Conservation (phyloP, 2,888 invertebrate genomes). For the Cepaea hortensis region DNA sequence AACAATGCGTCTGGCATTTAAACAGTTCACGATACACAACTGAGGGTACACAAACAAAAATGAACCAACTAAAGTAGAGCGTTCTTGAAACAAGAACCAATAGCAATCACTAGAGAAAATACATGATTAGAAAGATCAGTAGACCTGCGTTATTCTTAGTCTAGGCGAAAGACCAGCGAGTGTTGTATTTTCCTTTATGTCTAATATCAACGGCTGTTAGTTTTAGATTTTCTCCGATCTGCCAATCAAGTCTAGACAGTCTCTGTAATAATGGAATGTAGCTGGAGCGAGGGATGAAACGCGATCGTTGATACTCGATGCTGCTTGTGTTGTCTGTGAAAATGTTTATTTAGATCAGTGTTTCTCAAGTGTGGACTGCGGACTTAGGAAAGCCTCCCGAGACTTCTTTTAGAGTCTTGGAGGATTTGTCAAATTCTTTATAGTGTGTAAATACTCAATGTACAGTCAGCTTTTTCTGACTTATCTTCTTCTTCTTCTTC, state of each 20-base stretch:
- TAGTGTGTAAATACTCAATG: too few species aligned
- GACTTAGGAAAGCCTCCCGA: too few species aligned
- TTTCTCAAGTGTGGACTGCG: too few species aligned
- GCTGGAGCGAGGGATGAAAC: not conserved
- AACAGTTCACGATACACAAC: too few species aligned
- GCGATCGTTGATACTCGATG: not conserved
- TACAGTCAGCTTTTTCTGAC: too few species aligned
- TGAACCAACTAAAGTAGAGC: too few species aligned
- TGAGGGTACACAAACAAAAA: too few species aligned
- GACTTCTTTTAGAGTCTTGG: too few species aligned
- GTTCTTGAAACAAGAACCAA: too few species aligned
- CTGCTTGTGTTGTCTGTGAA: constrained; percentile 14
- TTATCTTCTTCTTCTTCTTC: too few species aligned
- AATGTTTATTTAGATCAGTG: not conserved
- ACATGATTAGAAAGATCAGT: not conserved
- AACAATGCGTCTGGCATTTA: too few species aligned
- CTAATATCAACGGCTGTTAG: not conserved
- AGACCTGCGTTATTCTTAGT: not conserved
- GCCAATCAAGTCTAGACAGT: not conserved
- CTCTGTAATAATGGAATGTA: constrained; percentile 14
- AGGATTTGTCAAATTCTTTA: too few species aligned
- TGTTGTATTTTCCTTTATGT: not conserved
- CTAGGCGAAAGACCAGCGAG: not conserved
- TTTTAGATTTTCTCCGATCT: constrained; percentile 11
- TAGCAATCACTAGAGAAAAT: not conserved